Percentiles rank a stretch among this genome's conserved stretches.
Evolutionary conservation across 2,888 invertebrate genomes (phyloP).

Genomic region (Chydorus sphaericus): DNA sequence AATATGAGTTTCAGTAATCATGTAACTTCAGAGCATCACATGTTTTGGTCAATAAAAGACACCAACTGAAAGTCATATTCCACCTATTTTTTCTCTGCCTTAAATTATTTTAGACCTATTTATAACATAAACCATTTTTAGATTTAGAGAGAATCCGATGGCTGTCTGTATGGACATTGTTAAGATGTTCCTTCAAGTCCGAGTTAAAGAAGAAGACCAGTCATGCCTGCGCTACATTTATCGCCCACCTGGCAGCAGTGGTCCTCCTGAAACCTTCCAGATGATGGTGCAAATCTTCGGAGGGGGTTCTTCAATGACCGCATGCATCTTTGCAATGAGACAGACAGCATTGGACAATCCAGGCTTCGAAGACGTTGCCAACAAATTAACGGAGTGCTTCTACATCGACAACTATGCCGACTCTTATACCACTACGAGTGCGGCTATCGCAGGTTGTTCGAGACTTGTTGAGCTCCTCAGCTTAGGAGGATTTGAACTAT

Average conservation of each 20-base stretch:
- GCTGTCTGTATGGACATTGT: constrained; percentile 16
- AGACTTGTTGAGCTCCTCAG: constrained; percentile 11
- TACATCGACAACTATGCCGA: constrained; percentile 18
- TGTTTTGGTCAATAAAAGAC: no score
- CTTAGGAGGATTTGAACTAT: constrained; percentile 14
- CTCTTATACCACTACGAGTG: constrained; percentile 2
- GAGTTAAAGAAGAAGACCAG: constrained; percentile 12
- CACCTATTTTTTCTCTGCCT: no score
- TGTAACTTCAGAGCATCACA: no score
- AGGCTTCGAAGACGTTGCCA: constrained; percentile 15
- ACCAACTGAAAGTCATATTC: no score
- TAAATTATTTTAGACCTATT: no score
- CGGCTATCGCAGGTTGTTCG: constrained; percentile 11
- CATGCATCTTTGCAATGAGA: constrained; percentile 15
- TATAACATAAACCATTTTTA: no score
- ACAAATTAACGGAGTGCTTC: constrained; percentile 14
- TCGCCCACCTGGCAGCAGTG: constrained; percentile 13
- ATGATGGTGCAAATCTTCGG: constrained; percentile 17
- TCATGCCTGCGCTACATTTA: constrained; percentile 16
- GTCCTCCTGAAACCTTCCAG: constrained; percentile 7
- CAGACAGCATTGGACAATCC: constrained; percentile 15
- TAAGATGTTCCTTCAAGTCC: constrained; percentile 17
- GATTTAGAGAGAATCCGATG: constrained; percentile 15
- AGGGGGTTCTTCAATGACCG: constrained; percentile 14
- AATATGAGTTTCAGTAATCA: no score